phyloP scores from a whole-genome alignment of 1,140 invertebrate genomes.

The Sinella curviseta region DNA sequence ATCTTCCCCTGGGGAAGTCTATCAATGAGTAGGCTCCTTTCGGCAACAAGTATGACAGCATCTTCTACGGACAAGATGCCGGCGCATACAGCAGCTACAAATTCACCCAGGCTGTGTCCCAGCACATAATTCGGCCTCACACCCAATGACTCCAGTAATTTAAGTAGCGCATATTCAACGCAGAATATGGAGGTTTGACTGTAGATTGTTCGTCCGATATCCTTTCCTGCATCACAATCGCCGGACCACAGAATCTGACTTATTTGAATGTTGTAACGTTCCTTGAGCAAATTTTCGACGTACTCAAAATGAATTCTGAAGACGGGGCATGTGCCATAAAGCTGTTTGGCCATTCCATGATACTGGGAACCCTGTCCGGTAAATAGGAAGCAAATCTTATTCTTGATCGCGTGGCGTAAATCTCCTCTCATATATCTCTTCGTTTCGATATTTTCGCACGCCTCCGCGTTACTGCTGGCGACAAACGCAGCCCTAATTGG shows the following conservation, averaged over 20 bases:
- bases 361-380: conserved; percentile 41
- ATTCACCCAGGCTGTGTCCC: background rate
- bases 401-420: background rate
- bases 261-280: background rate
- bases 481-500: conserved; percentile 22
- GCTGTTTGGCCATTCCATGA: conserved; percentile 30
- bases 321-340: conserved; percentile 26
- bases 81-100: background rate
- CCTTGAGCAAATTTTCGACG: background rate
- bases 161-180: background rate
- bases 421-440: conserved; percentile 24
- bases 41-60: background rate
- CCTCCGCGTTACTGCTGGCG: conserved; percentile 22
- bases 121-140: background rate
- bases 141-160: background rate
- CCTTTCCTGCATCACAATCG: background rate
- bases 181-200: conserved; percentile 7
- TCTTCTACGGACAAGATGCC: background rate
- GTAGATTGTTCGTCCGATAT: background rate
- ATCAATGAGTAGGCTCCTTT: background rate
- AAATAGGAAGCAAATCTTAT: conserved; percentile 37
- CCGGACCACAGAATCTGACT: background rate
- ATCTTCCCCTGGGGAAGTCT: background rate
- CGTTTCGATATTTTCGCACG: conserved; percentile 19
- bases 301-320: conserved; percentile 29